Base-by-base conservation (phyloP, 2,797 vertebrate genomes). In the Lates japonicus region DNA sequence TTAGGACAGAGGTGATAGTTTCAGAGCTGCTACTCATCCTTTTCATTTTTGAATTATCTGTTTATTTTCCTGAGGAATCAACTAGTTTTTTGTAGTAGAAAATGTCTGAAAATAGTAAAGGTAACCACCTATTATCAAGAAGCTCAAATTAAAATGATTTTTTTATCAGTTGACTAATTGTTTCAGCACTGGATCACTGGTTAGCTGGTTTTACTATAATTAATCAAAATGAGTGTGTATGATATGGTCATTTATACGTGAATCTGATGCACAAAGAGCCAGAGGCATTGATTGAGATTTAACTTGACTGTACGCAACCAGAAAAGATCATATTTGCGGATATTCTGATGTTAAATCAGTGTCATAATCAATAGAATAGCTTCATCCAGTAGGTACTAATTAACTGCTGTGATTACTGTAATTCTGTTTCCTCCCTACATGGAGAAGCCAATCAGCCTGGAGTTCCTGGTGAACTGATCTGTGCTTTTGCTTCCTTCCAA, bases 381-480 rank as follows among this genome's bases (percentile, higher is more conserved):
- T n/a, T n/a, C 72, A 64, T 25, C 57, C 66, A 39, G 51, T 4
- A 76, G 51, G 39, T 63, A 16, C 70, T 69, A 37, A 70, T 52
- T 70, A 8, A 46, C 31, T 17, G n/a, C 54, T 83, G 2, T 81
- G 64, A 81, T 84, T 44, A 72, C 37, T 66, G 11, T 73, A n/a
- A 68, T 76, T 74, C 16, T 86, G 63, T 54, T 29, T 87, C 79
- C n/a, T n/a, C n/a, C n/a, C 67, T 81, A 51, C 89, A 99, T n/a
- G n/a, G n/a, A n/a, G n/a, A n/a, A n/a, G n/a, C 92, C n/a, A n/a
- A n/a, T 90, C 67, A 80, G 52, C 89, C 99, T 0, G 98, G 98
- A 85, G 93, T 97, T 61, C 96, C 98, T 0, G 98, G 98, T 0
- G 97, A 98, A 91, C 80, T 92, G 80, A 98, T 99, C 80, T 52